These are phyloP conservation scores for Entomobrya proxima DNA, from an alignment of 2,888 invertebrate genomes.

Conservation along the genomic window DNA sequence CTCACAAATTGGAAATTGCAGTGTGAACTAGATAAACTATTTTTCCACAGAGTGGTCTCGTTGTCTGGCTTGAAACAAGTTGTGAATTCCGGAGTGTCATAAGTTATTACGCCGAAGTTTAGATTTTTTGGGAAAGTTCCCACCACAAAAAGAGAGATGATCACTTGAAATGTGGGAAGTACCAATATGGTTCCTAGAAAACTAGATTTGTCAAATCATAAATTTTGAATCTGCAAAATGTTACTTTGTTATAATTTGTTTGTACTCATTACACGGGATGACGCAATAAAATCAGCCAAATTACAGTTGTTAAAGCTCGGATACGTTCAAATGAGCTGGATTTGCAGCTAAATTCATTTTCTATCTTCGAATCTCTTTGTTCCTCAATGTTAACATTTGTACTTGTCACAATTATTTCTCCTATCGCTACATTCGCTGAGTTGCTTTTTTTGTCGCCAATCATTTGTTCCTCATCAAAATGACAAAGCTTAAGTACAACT, in stretches of 20 bases:
- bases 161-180: conserved; percentile 45
- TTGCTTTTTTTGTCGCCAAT: background rate
- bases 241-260: no score
- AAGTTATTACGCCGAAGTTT: conserved; percentile 40
- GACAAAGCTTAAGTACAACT: conserved; percentile 89
- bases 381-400: conserved; percentile 11
- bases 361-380: conserved; percentile 39
- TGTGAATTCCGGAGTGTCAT: background rate
- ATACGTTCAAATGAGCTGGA: background rate
- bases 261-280: conserved; percentile 47
- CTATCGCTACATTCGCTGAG: background rate
- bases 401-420: background rate
- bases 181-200: conserved; percentile 35
- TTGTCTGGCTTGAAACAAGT: background rate
- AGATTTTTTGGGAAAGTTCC: conserved; percentile 49
- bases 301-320: conserved; percentile 19
- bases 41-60: no score
- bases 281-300: conserved; percentile 48
- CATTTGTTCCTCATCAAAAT: background rate
- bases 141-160: conserved; percentile 41
- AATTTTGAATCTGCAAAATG: no score
- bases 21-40: background rate
- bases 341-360: conserved; percentile 5
- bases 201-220: background rate
- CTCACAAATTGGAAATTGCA: conserved; percentile 44